Conservation (phyloP, 2,113 vertebrate genomes). For the Bothrops jararaca region DNA sequence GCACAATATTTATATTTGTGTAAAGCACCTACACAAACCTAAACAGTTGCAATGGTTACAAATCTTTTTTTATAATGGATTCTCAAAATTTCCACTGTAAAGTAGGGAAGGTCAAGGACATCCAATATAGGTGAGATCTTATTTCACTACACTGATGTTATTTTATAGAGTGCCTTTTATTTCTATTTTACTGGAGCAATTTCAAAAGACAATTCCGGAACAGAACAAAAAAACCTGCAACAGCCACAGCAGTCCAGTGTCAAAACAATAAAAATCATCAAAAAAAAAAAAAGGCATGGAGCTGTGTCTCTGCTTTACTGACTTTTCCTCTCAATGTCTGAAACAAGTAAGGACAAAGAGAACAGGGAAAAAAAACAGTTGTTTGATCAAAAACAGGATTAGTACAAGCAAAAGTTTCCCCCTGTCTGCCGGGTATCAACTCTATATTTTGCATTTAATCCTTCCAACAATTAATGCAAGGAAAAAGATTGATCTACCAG, state of each 20-base stretch:
- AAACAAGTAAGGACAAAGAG: neutral
- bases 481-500: slow-evolving; percentile 1
- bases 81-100: neutral
- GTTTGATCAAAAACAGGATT: neutral
- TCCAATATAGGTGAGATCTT: neutral
- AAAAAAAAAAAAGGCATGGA: neutral
- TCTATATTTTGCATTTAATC: neutral
- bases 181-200: neutral
- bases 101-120: neutral
- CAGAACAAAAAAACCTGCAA: neutral
- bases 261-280: neutral
- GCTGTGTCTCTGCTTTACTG: neutral
- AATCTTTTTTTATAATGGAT: neutral
- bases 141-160: neutral
- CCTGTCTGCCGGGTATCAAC: neutral
- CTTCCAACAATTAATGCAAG: slow-evolving; percentile 19
- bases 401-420: neutral
- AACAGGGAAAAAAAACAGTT: neutral
- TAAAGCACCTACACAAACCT: neutral
- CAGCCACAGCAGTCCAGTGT: neutral
- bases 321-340: neutral
- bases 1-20: neutral
- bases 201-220: neutral
- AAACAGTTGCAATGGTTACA: neutral
- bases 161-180: neutral